Evolutionary conservation across 2,888 invertebrate genomes (phyloP).

Genomic region (Sarcophaga carnaria): DNA sequence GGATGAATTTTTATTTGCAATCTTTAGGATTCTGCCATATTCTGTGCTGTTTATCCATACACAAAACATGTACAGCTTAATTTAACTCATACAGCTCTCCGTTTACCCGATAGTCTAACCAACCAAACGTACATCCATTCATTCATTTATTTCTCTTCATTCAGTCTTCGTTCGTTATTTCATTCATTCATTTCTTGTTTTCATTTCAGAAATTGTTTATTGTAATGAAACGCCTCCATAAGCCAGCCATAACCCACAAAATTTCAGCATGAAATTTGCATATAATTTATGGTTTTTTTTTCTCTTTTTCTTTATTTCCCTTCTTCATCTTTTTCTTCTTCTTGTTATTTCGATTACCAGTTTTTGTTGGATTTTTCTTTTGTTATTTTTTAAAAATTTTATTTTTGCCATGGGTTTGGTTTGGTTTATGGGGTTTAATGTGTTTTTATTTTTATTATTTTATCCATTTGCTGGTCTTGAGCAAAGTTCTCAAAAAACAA

Average conservation of each 20-base stretch:
- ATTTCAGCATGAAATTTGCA: conserved; percentile 79
- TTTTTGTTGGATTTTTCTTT: not conserved
- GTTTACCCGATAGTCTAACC: not conserved
- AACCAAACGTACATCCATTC: not conserved
- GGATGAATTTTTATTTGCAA: conserved; percentile 28
- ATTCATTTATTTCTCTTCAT: not conserved
- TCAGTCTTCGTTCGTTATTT: conserved; percentile 3
- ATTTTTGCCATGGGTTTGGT: conserved; percentile 30
- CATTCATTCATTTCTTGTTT: conserved; percentile 30
- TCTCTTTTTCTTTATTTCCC: conserved; percentile 73
- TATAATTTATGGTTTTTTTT: conserved; percentile 75
- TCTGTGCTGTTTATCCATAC: conserved; percentile 13
- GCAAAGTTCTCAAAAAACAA: not conserved
- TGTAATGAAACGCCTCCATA: conserved; percentile 55
- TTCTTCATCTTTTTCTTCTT: conserved; percentile 36
- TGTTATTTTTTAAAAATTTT: conserved; percentile 30
- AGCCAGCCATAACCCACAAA: conserved; percentile 53
- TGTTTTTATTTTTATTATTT: conserved; percentile 37
- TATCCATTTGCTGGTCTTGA: conserved; percentile 18
- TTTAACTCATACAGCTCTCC: not conserved
- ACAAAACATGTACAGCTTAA: not conserved
- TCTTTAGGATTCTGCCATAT: conserved; percentile 27
- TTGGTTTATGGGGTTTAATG: conserved; percentile 49
- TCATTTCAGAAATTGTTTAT: conserved; percentile 43
- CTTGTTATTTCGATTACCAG: not conserved